Evolutionary conservation across 2,797 vertebrate species (phyloP).

Genomic region (Hemibagrus guttatus): DNA sequence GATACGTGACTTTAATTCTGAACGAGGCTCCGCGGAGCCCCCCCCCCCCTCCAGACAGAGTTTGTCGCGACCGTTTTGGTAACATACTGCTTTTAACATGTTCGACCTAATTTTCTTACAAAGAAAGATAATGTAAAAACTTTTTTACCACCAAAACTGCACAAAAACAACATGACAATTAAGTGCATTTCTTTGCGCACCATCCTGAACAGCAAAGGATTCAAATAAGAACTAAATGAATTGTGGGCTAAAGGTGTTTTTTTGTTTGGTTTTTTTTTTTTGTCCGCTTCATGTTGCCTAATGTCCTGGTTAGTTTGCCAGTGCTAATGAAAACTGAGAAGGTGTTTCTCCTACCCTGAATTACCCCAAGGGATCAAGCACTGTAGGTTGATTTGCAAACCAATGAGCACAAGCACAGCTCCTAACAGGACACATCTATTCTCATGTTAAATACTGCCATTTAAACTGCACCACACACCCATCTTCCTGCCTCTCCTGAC

Average conservation of each 20-base stretch:
- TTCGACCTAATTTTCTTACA: background rate
- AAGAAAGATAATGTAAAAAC: background rate
- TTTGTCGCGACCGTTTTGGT: slow-evolving; percentile 36
- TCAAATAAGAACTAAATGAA: background rate
- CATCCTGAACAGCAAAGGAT: background rate
- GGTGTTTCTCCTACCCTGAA: slow-evolving; percentile 29
- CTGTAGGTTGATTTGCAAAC: slow-evolving; percentile 58
- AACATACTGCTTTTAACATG: background rate
- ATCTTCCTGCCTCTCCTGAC: background rate
- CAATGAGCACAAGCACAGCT: slow-evolving; percentile 48
- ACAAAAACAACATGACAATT: background rate
- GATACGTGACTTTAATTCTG: too few relatives aligned
- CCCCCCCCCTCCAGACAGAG: background rate
- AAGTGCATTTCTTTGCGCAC: background rate
- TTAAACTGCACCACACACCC: slow-evolving; percentile 36
- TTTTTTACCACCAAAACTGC: background rate
- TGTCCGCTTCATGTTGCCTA: background rate
- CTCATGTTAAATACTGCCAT: slow-evolving; percentile 54
- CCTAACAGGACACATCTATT: slow-evolving; percentile 47
- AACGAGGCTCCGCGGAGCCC: too few relatives aligned
- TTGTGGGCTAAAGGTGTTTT: background rate
- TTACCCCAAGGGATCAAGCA: slow-evolving; percentile 30
- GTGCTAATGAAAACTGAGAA: slow-evolving; percentile 43
- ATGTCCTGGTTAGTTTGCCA: slow-evolving; percentile 5
- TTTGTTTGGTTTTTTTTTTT: background rate